A percentile compares a stretch with the other conserved stretches of the same genome.
Evolutionary conservation across 2,888 invertebrate species (phyloP).

Genomic region (Sphecodes monilicornis): DNA sequence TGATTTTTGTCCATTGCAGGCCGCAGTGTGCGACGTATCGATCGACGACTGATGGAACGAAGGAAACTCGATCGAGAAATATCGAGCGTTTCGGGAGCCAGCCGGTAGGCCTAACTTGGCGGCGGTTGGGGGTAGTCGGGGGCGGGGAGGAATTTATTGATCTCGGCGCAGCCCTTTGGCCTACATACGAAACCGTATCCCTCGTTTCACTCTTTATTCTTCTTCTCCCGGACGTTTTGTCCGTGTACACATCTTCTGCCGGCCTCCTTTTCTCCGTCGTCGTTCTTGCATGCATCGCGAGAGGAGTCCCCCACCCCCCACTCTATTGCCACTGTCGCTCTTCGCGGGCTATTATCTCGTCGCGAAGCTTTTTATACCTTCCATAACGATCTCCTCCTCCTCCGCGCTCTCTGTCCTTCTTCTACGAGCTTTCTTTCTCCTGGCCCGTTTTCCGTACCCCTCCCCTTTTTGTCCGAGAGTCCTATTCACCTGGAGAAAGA

Average conservation of each 20-base stretch:
- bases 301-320: slow-evolving; percentile 18
- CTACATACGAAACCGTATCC: slow-evolving; percentile 73
- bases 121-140: not conserved
- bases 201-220: slow-evolving; percentile 46
- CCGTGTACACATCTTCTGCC: slow-evolving; percentile 47
- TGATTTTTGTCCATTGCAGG: too few relatives aligned
- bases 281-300: slow-evolving; percentile 57
- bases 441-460: slow-evolving; percentile 19
- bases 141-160: slow-evolving; percentile 72
- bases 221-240: slow-evolving; percentile 58
- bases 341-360: slow-evolving; percentile 61
- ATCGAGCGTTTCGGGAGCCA: slow-evolving; percentile 10
- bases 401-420: slow-evolving; percentile 25
- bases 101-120: slow-evolving; percentile 64
- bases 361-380: slow-evolving; percentile 59
- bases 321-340: slow-evolving; percentile 25
- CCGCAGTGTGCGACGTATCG: too few relatives aligned
- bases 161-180: slow-evolving; percentile 75
- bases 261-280: slow-evolving; percentile 42
- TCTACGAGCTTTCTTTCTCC: slow-evolving; percentile 46
- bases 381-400: slow-evolving; percentile 50
- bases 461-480: slow-evolving; percentile 43
- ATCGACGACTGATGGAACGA: not conserved
- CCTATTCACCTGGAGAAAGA: slow-evolving; percentile 40
- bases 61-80: not conserved